Evolutionary conservation across 2,888 invertebrate species (phyloP), one percentile per base, ranked within the genome.

Genomic region (Notodonta dromedarius): DNA sequence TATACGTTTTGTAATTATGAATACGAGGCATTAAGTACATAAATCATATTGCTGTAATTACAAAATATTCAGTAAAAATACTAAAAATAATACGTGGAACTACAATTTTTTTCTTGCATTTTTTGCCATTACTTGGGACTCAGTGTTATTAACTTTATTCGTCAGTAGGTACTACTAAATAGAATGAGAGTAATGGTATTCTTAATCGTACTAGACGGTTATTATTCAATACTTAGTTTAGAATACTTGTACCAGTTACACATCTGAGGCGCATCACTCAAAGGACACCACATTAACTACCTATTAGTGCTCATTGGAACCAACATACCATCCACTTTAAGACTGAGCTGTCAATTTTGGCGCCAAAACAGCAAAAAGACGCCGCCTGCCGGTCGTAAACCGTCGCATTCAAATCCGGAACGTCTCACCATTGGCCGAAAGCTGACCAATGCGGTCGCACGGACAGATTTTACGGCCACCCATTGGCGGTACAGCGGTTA

Each of bases 301-400:
- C 39, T 14, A n/a, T 35, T 54, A 39, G 39, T 54, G 57, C 16
- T 63, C 59, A 42, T 54, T 61, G 44, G 63, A 60, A 69, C 66
- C 69, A 73, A 69, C 71, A 79, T 78, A 85, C 75, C 70, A 71
- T 58, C 71, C 61, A 66, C 67, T 75, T 75, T 65, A 75, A 73
- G 68, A 75, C 73, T 69, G 52, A 84, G 78, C 84, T 89, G 89
- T 87, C 86, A 88, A 87, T 88, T 93, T 93, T 92, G 92, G 91
- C 92, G 93, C 92, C 92, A 91, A 92, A 93, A 93, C 86, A 82
- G 85, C 87, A 84, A 88, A 90, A 89, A 88, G 88, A 89, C 87
- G 88, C 85, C 88, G 88, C 85, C 86, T 84, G 89, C 67, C 78
- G 84, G 76, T 91, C 93, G 90, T 93, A 92, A 93, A 92, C 91